A percentile compares a stretch with the other conserved stretches of the same genome.
phyloP scores from a whole-genome alignment of 2,113 vertebrate species.

The Mormoops blainvillei region DNA sequence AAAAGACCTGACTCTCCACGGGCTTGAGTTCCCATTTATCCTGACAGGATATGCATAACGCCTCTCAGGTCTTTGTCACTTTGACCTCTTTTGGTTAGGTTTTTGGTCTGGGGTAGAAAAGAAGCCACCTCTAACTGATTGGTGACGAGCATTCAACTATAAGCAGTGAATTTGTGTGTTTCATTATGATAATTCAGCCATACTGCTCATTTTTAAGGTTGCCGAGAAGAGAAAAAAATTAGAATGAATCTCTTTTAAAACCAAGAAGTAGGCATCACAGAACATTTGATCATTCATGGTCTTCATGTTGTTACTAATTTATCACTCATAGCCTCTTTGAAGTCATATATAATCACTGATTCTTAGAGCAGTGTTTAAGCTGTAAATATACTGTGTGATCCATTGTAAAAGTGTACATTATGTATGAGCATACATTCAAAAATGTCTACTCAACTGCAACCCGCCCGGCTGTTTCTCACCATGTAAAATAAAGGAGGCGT shows the following conservation, averaged over 20 bases:
- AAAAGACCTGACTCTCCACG: neutral
- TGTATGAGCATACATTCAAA: neutral
- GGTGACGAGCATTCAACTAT: neutral
- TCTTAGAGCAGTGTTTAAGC: neutral
- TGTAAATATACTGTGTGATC: neutral
- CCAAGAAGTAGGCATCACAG: neutral
- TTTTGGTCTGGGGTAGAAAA: neutral
- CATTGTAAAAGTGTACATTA: neutral
- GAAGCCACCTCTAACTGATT: neutral
- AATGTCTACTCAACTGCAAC: neutral
- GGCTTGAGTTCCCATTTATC: neutral
- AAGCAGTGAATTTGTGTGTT: neutral
- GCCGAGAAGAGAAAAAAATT: neutral
- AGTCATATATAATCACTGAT: neutral
- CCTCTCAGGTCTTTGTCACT: neutral
- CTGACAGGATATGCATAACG: neutral
- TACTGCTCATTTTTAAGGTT: neutral
- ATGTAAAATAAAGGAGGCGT: neutral
- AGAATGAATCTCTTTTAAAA: neutral
- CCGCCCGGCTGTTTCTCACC: neutral
- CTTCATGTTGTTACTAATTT: neutral
- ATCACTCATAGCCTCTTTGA: neutral
- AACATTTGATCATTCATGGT: neutral
- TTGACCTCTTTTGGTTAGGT: neutral
- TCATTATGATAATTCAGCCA: neutral